Percentiles rank a stretch among this genome's conserved stretches.
phyloP scores from a whole-genome alignment of 2,888 invertebrate species.

The Rhagium mordax region DNA sequence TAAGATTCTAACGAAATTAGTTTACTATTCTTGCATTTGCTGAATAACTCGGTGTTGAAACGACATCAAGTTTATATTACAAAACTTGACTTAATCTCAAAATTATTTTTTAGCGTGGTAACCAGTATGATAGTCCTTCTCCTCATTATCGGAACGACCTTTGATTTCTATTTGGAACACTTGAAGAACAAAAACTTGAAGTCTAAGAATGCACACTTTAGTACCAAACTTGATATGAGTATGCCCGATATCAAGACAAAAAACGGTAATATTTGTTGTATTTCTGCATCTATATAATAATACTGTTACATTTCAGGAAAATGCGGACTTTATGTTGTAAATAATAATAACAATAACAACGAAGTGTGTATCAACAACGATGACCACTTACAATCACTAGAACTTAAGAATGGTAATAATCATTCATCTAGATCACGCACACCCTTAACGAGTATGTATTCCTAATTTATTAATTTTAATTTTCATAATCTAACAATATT shows the following conservation, averaged over 20 bases:
- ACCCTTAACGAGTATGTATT: conserved; percentile 49
- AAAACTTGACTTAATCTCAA: too few relatives aligned
- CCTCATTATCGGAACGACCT: conserved; percentile 79
- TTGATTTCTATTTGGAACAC: conserved; percentile 79
- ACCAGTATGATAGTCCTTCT: conserved; percentile 72
- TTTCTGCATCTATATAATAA: neutral
- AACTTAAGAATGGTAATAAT: conserved; percentile 46
- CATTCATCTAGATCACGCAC: conserved; percentile 46
- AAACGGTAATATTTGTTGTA: conserved; percentile 59
- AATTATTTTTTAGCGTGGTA: conserved; percentile 71
- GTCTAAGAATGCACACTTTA: conserved; percentile 50
- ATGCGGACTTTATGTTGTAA: conserved; percentile 65
- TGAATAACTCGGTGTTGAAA: too few relatives aligned
- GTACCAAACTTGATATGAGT: conserved; percentile 62
- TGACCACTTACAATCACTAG: conserved; percentile 44
- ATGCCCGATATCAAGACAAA: conserved; percentile 66
- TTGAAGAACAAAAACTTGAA: conserved; percentile 68
- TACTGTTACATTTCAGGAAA: conserved; percentile 58
- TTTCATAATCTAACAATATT: too few relatives aligned
- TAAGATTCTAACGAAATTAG: too few relatives aligned
- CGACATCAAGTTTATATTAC: too few relatives aligned
- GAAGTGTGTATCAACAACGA: conserved; percentile 48
- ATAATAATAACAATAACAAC: conserved; percentile 63
- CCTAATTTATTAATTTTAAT: neutral
- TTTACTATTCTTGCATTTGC: too few relatives aligned